Conservation (phyloP, 2,888 invertebrate genomes). For the Apamea epomidion region DNA sequence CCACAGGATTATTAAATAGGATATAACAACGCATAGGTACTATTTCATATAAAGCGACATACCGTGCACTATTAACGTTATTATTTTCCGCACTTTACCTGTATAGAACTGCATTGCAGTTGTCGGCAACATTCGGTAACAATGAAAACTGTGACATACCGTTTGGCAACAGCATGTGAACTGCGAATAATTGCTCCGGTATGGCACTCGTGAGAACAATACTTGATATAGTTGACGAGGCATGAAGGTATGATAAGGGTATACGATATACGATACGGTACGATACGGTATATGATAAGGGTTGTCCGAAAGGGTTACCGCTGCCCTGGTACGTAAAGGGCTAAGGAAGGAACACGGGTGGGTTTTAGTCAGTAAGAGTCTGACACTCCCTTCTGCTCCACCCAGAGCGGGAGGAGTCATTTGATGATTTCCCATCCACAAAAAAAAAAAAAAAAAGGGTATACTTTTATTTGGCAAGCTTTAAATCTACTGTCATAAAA, state of each 20-base stretch:
- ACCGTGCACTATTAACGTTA: background rate
- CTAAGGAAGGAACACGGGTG: no score
- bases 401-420: no score
- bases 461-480: background rate
- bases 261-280: no score
- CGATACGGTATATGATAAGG: no score
- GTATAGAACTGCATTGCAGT: slow-evolving; percentile 30
- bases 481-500: background rate
- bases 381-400: no score
- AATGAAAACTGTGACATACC: slow-evolving; percentile 2
- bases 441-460: no score
- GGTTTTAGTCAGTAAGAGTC: no score
- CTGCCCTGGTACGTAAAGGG: no score
- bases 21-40: background rate
- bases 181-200: slow-evolving; percentile 3
- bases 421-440: no score
- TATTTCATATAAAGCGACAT: background rate
- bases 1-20: no score
- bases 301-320: no score
- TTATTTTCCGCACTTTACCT: slow-evolving; percentile 1
- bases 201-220: background rate
- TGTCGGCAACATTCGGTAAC: background rate
- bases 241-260: background rate
- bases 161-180: slow-evolving; percentile 16
- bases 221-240: background rate